These are phyloP conservation scores for Megatriorchis doriae DNA, from an alignment of 2,113 vertebrate genomes.

Conservation along the genomic window DNA sequence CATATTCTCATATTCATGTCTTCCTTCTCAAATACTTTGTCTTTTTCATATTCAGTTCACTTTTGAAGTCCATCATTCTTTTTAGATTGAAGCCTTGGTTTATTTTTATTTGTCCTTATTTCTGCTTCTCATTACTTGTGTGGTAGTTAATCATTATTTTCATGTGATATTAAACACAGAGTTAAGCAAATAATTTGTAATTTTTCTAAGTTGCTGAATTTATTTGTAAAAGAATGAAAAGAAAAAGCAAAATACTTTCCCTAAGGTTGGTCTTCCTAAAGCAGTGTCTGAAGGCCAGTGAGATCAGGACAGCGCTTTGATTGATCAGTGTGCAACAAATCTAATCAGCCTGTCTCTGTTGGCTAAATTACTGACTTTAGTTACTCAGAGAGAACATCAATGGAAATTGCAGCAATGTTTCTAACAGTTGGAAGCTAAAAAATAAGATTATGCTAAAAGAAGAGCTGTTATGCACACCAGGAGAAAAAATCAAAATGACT, in stretches of 20 bases:
- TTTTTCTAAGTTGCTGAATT: not conserved
- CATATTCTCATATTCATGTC: not conserved
- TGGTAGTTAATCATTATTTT: not conserved
- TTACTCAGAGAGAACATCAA: constrained; percentile 29
- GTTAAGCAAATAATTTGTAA: not conserved
- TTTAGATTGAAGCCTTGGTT: not conserved
- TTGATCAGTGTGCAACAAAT: constrained; percentile 7
- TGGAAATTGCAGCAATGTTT: constrained; percentile 21
- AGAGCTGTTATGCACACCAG: not conserved
- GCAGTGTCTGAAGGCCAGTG: not conserved
- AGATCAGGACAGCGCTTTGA: not conserved
- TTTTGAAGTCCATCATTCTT: not conserved
- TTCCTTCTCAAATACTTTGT: not conserved
- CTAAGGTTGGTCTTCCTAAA: not conserved
- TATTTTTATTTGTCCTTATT: not conserved
- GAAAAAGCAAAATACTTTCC: not conserved
- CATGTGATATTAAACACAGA: not conserved
- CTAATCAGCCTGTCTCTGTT: not conserved
- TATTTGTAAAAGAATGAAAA: not conserved
- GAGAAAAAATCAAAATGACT: not conserved
- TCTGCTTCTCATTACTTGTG: not conserved
- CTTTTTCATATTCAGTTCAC: not conserved
- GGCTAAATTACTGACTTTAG: not conserved
- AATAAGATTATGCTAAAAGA: not conserved
- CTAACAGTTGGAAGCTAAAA: not conserved